These are phyloP conservation scores for Pyrrhosoma nymphula DNA, from an alignment of 2,888 invertebrate species.

Conservation along the genomic window DNA sequence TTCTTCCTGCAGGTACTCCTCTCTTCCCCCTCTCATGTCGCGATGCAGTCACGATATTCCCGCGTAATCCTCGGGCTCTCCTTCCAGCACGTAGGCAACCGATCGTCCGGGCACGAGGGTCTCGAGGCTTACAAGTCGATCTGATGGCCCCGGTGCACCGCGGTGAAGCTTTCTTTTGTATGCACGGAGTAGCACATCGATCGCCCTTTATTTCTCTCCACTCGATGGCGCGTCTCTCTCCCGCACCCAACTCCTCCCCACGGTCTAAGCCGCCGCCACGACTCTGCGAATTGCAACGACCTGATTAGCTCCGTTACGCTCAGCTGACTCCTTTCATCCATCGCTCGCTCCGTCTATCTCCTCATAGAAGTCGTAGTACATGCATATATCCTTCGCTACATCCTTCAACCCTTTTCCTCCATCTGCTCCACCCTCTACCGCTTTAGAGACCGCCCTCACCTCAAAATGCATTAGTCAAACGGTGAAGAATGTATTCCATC, in stretches of 20 bases:
- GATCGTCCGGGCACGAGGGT: background rate
- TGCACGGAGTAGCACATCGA: background rate
- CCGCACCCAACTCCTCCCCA: background rate
- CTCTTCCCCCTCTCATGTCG: background rate
- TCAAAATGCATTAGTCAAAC: background rate
- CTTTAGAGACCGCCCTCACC: background rate
- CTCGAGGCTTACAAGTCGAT: background rate
- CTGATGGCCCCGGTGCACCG: background rate
- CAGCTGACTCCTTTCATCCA: background rate
- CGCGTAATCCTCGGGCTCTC: background rate
- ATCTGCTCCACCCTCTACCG: background rate
- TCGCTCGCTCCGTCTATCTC: background rate
- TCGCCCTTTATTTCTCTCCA: slow-evolving; percentile 7
- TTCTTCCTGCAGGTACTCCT: background rate
- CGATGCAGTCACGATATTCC: background rate
- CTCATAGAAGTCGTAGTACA: background rate
- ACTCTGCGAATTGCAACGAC: slow-evolving; percentile 9
- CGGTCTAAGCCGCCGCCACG: background rate
- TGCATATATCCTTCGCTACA: background rate
- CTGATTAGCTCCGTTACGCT: slow-evolving; percentile 8
- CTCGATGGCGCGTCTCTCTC: background rate
- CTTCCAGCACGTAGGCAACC: background rate
- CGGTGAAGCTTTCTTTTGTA: slow-evolving; percentile 2
- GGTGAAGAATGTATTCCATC: background rate
- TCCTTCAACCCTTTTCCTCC: background rate